These are phyloP conservation scores for Eucriotettix oculatus DNA, from an alignment of 2,888 invertebrate genomes.

Conservation along the genomic window DNA sequence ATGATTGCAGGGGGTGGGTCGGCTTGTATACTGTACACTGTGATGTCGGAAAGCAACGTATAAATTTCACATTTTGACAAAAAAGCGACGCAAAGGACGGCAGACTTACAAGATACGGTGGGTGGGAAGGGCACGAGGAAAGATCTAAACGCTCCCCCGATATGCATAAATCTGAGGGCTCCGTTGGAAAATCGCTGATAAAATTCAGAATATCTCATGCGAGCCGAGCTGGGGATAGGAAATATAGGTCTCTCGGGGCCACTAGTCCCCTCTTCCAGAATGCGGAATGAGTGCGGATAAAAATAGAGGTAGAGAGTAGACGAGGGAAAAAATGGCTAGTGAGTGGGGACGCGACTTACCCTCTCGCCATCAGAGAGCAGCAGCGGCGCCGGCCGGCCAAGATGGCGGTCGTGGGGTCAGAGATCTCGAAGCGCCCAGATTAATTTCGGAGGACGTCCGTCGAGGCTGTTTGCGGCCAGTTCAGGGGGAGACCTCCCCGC, in stretches of 20 bases:
- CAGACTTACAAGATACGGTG: neutral
- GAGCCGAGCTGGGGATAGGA: conserved; percentile 4
- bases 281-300: neutral
- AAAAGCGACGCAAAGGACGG: conserved; percentile 3
- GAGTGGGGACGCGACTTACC: too few relatives aligned
- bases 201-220: conserved; percentile 7
- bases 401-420: too few relatives aligned
- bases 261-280: conserved; percentile 1
- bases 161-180: conserved; percentile 8
- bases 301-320: neutral
- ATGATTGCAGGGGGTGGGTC: neutral
- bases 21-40: neutral
- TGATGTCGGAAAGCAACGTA: neutral
- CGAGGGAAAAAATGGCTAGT: neutral
- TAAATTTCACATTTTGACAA: conserved; percentile 8
- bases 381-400: too few relatives aligned
- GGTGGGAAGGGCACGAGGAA: conserved; percentile 2
- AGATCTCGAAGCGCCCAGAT: too few relatives aligned
- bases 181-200: conserved; percentile 6
- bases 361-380: too few relatives aligned
- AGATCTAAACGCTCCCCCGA: conserved; percentile 9
- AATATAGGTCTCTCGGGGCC: conserved; percentile 5
- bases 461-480: too few relatives aligned
- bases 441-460: too few relatives aligned
- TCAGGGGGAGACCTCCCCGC: too few relatives aligned